Evolutionary conservation across 2,797 vertebrate genomes (phyloP), one percentile per base, ranked within the genome.

Genomic region (Sternarchorhynchus goeldii): DNA sequence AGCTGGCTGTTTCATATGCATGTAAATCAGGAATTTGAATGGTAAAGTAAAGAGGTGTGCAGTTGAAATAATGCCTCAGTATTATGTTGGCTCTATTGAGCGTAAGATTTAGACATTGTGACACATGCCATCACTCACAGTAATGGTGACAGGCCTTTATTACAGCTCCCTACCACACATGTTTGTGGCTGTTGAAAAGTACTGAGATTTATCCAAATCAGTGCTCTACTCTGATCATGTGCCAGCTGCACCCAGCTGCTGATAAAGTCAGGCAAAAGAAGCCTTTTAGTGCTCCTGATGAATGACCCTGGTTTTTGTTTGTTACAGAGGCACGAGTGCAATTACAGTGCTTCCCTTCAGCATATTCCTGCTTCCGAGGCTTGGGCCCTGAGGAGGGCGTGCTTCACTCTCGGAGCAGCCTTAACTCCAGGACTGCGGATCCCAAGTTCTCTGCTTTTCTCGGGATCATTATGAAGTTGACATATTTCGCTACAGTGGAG

Each of bases 1-100:
- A 84, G 67, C 29, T 64, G 63, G 60, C 67, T 76, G 74, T 67
- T 77, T 75, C 69, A 85, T 79, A 74, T 80, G 41, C 60, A 82
- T 83, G 77, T 67, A 85, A 68, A 77, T 85, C 78, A 80, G 63
- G 45, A 6, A 36, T 65, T 66, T 56, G 57, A 20, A 71, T 25
- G 20, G 57, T 39, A 39, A 80, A 80, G 77, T 63, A 68, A 69
- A 77, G 45, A 76, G 70, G 59, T 77, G 34, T 8, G 14, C 36
- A 31, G 63, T 71, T 50, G 2, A 59, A 36, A 56, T 81, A 85
- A 81, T 76, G 76, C 41, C 14, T 20, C 64, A 67, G 76, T 77
- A 63, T 74, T 71, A 70, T 81, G 45, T 64, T 59, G 29, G 68
- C 67, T 81, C 32, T 76, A 58, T 81, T 56, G 67, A 76, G 53